Conservation (phyloP, 2,888 invertebrate genomes). For the Lordiphosa andalusiaca region DNA sequence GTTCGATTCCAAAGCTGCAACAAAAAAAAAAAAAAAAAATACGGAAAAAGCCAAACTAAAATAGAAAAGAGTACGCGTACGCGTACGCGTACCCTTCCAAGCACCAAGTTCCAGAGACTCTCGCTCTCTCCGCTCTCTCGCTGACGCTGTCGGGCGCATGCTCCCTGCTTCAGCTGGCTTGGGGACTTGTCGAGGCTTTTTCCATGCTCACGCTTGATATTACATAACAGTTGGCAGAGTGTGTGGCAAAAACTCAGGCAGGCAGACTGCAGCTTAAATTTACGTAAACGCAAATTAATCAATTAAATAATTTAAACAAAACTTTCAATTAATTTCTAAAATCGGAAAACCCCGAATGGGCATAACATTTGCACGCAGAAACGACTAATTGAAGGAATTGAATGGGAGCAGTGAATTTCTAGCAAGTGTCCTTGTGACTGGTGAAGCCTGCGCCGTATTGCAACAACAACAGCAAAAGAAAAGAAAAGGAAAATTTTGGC, state of each 20-base stretch:
- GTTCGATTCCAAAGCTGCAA: constrained; percentile 35
- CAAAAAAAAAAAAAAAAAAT: neutral
- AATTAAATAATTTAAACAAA: constrained; percentile 19
- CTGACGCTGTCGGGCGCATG: constrained; percentile 41
- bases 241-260: constrained; percentile 57
- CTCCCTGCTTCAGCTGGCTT: constrained; percentile 25
- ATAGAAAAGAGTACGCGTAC: constrained; percentile 9
- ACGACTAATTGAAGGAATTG: constrained; percentile 1
- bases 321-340: neutral
- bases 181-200: constrained; percentile 49
- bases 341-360: too few relatives aligned
- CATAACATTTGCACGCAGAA: constrained; percentile 3
- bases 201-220: constrained; percentile 57
- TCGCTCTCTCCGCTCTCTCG: constrained; percentile 1
- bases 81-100: constrained; percentile 20
- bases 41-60: neutral
- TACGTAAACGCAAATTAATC: constrained; percentile 49
- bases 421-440: constrained; percentile 47
- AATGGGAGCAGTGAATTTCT: constrained; percentile 10
- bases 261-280: constrained; percentile 52
- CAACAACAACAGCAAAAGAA: constrained; percentile 14
- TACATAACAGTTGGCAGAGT: constrained; percentile 77
- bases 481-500: neutral
- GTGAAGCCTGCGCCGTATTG: constrained; percentile 14
- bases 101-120: constrained; percentile 13